phyloP scores from a whole-genome alignment of 1,140 invertebrate species.

The Scylla paramamosain region DNA sequence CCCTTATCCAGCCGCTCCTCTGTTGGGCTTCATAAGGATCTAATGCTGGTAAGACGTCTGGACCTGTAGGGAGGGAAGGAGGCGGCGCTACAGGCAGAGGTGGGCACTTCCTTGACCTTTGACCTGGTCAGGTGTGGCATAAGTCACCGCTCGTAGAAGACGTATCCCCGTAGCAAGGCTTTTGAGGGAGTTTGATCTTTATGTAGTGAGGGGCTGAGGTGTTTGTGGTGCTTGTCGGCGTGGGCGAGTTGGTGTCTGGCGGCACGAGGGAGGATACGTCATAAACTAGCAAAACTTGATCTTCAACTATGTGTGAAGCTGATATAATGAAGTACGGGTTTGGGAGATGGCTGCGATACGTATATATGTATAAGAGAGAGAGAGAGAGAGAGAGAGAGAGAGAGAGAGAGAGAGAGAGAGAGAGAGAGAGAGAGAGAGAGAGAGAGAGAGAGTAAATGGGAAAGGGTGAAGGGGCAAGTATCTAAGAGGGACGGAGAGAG shows the following conservation, averaged over 20 bases:
- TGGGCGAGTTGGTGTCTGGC: conserved; percentile 9
- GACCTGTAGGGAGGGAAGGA: background rate
- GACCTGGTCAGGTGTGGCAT: conserved; percentile 73
- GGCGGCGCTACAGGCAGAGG: conserved; percentile 44
- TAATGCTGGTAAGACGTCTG: conserved; percentile 8
- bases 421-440: background rate
- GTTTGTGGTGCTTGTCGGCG: background rate
- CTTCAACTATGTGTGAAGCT: conserved; percentile 13
- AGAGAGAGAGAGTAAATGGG: background rate
- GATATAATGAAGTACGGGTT: conserved; percentile 12
- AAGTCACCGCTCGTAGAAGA: conserved; percentile 37
- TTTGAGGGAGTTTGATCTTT: conserved; percentile 19
- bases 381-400: conserved; percentile 3
- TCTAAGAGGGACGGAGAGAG: background rate
- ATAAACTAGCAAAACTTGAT: conserved; percentile 24
- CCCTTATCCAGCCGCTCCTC: conserved; percentile 2
- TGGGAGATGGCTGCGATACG: background rate
- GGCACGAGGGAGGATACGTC: background rate
- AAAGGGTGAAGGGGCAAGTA: background rate
- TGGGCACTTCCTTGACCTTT: conserved; percentile 71
- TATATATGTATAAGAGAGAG: background rate
- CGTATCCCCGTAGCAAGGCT: conserved; percentile 5
- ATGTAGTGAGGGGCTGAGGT: background rate
- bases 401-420: conserved; percentile 1
- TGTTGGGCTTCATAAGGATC: conserved; percentile 40